These are phyloP conservation scores for Theonella swinhoei DNA, from an alignment of 37 sponge, comb jelly and placozoan species.

Conservation along the genomic window DNA sequence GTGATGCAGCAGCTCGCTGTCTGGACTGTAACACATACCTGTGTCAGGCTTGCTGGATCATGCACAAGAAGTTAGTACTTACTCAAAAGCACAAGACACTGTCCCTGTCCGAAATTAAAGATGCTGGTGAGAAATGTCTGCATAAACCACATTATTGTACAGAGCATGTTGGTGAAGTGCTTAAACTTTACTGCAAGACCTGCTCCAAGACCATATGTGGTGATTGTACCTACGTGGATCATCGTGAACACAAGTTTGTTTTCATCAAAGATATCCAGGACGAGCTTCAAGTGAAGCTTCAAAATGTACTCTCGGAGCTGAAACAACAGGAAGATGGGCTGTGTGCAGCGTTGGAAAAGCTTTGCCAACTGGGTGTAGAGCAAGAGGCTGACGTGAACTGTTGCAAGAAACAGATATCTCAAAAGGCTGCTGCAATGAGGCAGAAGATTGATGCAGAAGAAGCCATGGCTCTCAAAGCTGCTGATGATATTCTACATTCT, in stretches of 20 bases:
- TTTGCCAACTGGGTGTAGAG: neutral
- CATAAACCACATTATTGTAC: conserved; percentile 7
- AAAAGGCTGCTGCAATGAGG: neutral
- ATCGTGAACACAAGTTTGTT: neutral
- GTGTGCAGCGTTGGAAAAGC: neutral
- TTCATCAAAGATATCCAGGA: conserved; percentile 1
- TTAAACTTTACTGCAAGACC: conserved; percentile 17
- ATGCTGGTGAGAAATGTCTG: conserved; percentile 1
- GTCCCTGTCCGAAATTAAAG: conserved; percentile 15
- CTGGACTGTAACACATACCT: conserved; percentile 4
- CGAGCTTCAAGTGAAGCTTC: neutral
- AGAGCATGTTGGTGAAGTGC: conserved; percentile 26
- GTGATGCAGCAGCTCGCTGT: conserved; percentile 1
- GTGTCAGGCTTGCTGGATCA: conserved; percentile 3
- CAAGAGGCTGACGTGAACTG: neutral
- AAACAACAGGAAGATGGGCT: neutral
- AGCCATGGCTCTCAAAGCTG: neutral
- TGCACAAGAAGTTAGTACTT: neutral
- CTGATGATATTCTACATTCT: neutral
- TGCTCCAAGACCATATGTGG: conserved; percentile 34
- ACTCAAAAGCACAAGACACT: conserved; percentile 3
- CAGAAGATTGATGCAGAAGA: neutral
- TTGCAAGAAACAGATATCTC: neutral
- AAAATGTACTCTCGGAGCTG: neutral
- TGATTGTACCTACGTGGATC: conserved; percentile 18